These are phyloP conservation scores for Chelon auratus DNA, from an alignment of 2,797 vertebrate species.

Conservation along the genomic window DNA sequence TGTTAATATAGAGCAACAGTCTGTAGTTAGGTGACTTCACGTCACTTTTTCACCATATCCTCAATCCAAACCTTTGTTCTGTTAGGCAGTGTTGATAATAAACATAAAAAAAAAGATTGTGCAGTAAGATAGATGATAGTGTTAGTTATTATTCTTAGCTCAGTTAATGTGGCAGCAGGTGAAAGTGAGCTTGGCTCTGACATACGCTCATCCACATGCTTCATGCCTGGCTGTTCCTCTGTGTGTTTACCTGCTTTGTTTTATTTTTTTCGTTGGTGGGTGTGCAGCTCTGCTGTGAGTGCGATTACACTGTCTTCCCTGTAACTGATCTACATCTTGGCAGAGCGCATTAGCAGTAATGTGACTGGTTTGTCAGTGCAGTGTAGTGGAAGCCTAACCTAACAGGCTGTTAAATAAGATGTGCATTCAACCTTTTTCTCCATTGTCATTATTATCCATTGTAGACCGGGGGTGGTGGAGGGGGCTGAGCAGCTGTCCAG, in stretches of 20 bases:
- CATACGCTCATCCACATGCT: not conserved
- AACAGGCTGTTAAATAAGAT: slow-evolving; percentile 74
- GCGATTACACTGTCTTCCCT: slow-evolving; percentile 34
- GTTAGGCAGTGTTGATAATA: no score
- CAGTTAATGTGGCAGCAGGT: not conserved
- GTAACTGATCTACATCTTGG: slow-evolving; percentile 41
- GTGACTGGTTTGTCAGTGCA: slow-evolving; percentile 54
- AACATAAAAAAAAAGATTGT: no score
- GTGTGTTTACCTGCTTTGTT: slow-evolving; percentile 26
- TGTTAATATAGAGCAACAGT: no score
- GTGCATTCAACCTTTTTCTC: slow-evolving; percentile 50
- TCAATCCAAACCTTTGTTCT: no score
- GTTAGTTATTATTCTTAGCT: not conserved
- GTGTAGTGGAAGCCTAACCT: slow-evolving; percentile 52
- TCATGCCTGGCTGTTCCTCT: slow-evolving; percentile 3
- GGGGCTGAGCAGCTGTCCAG: slow-evolving; percentile 2
- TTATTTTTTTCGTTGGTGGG: slow-evolving; percentile 4
- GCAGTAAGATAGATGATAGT: no score
- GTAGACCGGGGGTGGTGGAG: not conserved
- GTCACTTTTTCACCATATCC: no score
- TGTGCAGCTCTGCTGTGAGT: not conserved
- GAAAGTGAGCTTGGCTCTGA: not conserved
- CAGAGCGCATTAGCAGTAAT: slow-evolving; percentile 51
- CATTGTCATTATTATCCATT: slow-evolving; percentile 52
- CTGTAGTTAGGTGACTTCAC: no score